Conservation (phyloP, 2,797 vertebrate species). For the Amphiprion clarkii region DNA sequence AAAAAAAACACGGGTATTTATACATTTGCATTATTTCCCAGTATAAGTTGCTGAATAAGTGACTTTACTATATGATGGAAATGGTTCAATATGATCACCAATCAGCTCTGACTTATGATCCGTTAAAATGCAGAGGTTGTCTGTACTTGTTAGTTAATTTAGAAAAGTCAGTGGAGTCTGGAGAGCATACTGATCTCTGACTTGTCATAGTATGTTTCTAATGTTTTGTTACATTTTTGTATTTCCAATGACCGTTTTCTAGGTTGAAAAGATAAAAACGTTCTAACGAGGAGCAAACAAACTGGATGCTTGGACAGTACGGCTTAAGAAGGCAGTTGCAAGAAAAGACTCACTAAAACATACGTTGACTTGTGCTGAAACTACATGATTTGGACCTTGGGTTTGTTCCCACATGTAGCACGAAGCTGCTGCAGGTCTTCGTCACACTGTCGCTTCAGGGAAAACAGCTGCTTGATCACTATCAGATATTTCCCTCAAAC, state of each 20-base stretch:
- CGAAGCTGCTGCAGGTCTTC: slow-evolving; percentile 31
- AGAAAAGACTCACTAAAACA: not conserved
- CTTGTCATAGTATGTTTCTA: not conserved
- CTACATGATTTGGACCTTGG: slow-evolving; percentile 4
- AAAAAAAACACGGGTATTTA: no score
- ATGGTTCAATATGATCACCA: no score
- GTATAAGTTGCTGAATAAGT: no score
- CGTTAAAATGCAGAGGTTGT: no score
- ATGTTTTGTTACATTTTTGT: not conserved
- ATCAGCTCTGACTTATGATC: not conserved
- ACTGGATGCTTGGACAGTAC: no score
- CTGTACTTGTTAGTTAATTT: not conserved
- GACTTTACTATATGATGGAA: no score
- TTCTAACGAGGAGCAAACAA: not conserved
- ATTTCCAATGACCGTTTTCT: no score
- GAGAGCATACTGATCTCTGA: not conserved
- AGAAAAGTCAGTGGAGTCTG: not conserved
- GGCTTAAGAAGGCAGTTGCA: no score
- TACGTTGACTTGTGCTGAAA: not conserved
- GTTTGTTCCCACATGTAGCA: slow-evolving; percentile 25
- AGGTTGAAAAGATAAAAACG: not conserved
- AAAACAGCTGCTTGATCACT: slow-evolving; percentile 56
- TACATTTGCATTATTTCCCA: no score
- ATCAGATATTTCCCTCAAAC: slow-evolving; percentile 34
- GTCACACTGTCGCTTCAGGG: slow-evolving; percentile 22